Evolutionary conservation across 2,113 vertebrate species (phyloP).

Genomic region (Lepus europaeus): DNA sequence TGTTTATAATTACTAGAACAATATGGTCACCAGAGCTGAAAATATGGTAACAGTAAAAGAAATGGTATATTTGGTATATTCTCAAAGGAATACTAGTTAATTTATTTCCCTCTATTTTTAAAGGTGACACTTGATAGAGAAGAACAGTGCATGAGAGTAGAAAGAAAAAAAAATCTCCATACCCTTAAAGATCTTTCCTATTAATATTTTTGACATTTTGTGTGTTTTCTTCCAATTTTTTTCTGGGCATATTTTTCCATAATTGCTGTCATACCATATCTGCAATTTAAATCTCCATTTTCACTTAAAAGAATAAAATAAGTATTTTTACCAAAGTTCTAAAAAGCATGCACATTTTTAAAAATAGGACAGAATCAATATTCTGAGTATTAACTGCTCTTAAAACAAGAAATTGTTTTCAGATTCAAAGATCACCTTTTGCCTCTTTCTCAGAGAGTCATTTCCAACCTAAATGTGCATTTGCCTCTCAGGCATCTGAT

Average conservation of each 20-base stretch:
- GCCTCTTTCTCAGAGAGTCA: conserved; percentile 71
- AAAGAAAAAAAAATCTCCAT: neutral
- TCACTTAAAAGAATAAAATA: conserved; percentile 41
- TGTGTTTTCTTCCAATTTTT: conserved; percentile 46
- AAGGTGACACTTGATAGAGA: conserved; percentile 45
- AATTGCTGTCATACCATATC: conserved; percentile 42
- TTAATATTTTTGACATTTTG: conserved; percentile 48
- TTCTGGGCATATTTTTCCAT: conserved; percentile 52
- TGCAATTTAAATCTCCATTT: conserved; percentile 65
- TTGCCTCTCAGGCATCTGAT: conserved; percentile 87
- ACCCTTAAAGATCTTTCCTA: conserved; percentile 28
- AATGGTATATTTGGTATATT: conserved; percentile 4
- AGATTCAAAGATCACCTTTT: conserved; percentile 78
- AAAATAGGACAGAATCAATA: conserved; percentile 61
- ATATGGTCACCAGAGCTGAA: conserved; percentile 70
- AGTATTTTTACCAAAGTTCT: conserved; percentile 40
- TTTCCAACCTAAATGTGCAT: conserved; percentile 82
- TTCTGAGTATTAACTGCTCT: conserved; percentile 67
- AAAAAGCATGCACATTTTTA: neutral
- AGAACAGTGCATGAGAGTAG: conserved; percentile 18
- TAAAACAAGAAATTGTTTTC: conserved; percentile 63
- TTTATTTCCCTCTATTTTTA: neutral
- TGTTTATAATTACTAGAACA: conserved; percentile 70
- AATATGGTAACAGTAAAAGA: conserved; percentile 26
- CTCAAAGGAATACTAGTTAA: conserved; percentile 51